phyloP scores from a whole-genome alignment of 2,113 vertebrate genomes.

The Chrysemys picta region DNA sequence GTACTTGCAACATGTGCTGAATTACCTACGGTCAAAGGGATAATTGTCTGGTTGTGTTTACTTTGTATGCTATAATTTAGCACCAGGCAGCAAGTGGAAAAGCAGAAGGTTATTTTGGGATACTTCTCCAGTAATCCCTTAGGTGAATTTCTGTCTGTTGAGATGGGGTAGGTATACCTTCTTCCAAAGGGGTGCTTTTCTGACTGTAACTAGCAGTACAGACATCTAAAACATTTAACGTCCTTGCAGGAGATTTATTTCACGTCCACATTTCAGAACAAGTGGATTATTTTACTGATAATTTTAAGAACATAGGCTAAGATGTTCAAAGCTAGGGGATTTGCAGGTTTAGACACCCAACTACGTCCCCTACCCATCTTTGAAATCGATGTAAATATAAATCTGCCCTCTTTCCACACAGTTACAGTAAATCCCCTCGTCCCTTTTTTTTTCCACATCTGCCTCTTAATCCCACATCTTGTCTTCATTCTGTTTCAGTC shows the following conservation, averaged over 20 bases:
- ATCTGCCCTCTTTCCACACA: neutral
- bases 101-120: neutral
- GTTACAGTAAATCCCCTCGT: neutral
- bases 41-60: neutral
- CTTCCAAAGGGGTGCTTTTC: neutral
- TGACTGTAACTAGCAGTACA: neutral
- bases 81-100: neutral
- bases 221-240: neutral
- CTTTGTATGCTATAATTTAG: accelerated
- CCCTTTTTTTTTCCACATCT: neutral
- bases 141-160: neutral
- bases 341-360: neutral
- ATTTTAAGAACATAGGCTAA: neutral
- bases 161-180: neutral
- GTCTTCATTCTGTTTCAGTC: neutral
- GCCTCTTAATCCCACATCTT: neutral
- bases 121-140: neutral
- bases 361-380: neutral
- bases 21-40: neutral
- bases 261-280: neutral
- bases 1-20: accelerated
- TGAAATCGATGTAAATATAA: neutral
- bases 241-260: neutral
- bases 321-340: neutral
- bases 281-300: neutral